Percentiles rank a stretch among this genome's conserved stretches.
Evolutionary conservation across 2,113 vertebrate species (phyloP).

Genomic region (Ondatra zibethicus): DNA sequence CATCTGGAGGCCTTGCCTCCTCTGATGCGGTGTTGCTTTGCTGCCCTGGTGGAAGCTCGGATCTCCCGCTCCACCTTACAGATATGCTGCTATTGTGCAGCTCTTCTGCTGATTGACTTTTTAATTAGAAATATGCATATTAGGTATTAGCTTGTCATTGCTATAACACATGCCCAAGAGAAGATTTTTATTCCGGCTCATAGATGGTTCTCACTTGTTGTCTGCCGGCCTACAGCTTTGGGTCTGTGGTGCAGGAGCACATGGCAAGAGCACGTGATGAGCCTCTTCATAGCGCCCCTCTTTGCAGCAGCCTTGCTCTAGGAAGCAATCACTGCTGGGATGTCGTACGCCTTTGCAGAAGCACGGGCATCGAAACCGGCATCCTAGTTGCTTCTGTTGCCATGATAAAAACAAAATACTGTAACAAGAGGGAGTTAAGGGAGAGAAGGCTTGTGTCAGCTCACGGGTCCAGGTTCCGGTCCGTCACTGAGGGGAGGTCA

Average conservation of each 20-base stretch:
- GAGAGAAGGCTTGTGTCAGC: neutral
- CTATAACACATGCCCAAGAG: neutral
- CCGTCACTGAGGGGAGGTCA: neutral
- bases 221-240: neutral
- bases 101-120: neutral
- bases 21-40: neutral
- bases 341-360: rapidly evolving
- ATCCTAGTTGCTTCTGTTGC: neutral
- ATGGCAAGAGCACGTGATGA: neutral
- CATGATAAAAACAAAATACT: neutral
- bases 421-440: neutral
- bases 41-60: neutral
- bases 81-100: neutral
- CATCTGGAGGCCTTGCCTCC: neutral
- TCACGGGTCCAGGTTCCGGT: neutral
- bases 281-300: neutral
- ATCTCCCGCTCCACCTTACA: neutral
- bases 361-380: too few relatives aligned
- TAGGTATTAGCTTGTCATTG: neutral
- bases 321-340: neutral
- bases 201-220: neutral
- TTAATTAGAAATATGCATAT: neutral
- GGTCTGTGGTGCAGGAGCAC: neutral
- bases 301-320: neutral
- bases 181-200: neutral